Evolutionary conservation across 2,797 vertebrate species (phyloP), one percentile per base, ranked within the genome.

Genomic region (Perodicticus potto): DNA sequence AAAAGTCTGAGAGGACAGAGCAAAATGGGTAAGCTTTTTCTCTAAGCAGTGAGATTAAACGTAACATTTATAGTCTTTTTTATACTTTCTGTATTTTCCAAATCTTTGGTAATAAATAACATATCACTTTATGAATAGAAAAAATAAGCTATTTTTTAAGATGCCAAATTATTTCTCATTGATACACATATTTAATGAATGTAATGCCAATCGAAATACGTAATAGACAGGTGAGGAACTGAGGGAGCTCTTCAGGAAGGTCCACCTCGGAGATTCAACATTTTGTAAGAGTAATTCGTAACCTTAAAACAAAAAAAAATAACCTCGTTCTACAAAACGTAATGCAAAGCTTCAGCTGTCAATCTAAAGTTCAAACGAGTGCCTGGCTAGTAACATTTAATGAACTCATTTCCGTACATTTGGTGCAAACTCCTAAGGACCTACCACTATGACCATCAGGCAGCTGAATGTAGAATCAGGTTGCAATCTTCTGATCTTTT

Each of bases 101-200:
- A 95, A 77, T 32, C 65, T 74, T 93, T 14, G 37, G 4, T 88
- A 73, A 92, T 73, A 20, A 91, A 72, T 55, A 91, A 72, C 61
- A 92, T 16, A 25, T 45, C 80, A 84, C 65, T 93, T 91, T 72
- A 37, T 65, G 20, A 74, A 73, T 10, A 45, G 34, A 83, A 73
- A 83, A 91, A 80, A 80, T 29, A 76, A 89, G 55, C n/a, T 82
- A 23, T 37, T 34, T 82, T 57, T 93, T 85, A 93, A 85, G 53
- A 73, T 81, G 20, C n/a, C 34, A 90, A 78, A 81, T 91, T 80
- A 84, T 81, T 96, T 96, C 25, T 92, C 59, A 78, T 1, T 78
- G 63, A 63, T 20, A 61, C 25, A 61, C 59, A 43, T 4, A 65
- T 80, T 84, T 81, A 76, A 77, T 63, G 14, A 76, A 77, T 57